Conservation (phyloP, 2,797 vertebrate species). For the Ctenochaetus hawaiiensis region DNA sequence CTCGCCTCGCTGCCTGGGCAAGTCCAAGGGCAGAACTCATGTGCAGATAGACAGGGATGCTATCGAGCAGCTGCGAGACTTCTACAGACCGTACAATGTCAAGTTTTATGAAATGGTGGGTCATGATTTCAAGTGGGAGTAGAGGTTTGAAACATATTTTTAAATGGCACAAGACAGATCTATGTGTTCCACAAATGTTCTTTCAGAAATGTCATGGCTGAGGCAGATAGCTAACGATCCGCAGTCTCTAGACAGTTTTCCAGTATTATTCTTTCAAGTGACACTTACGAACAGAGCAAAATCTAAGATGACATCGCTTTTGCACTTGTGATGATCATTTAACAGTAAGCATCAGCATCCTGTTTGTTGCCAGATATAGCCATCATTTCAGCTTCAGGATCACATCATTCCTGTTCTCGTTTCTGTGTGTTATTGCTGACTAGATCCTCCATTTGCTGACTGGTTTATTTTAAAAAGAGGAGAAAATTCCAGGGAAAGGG, state of each 20-base stretch:
- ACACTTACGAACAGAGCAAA: conserved; percentile 45
- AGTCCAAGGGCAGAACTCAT: conserved; percentile 95
- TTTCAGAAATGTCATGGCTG: conserved; percentile 21
- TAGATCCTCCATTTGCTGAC: conserved; percentile 63
- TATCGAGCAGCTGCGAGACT: conserved; percentile 94
- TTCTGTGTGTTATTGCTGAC: conserved; percentile 55
- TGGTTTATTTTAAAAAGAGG: conserved; percentile 40
- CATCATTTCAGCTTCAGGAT: conserved; percentile 45
- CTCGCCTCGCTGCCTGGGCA: conserved; percentile 92
- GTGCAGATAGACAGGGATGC: conserved; percentile 94
- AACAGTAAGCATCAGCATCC: conserved; percentile 48
- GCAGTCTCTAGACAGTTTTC: conserved; percentile 36
- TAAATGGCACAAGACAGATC: conserved; percentile 29
- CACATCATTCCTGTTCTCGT: conserved; percentile 37
- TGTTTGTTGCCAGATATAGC: conserved; percentile 39
- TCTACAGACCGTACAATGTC: conserved; percentile 94
- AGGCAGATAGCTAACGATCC: conserved; percentile 17
- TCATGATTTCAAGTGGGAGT: conserved; percentile 96
- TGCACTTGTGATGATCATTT: conserved; percentile 53
- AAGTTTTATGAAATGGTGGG: conserved; percentile 95
- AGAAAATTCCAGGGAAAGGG: conserved; percentile 59
- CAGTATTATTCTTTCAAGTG: conserved; percentile 33
- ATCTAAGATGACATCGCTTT: conserved; percentile 48
- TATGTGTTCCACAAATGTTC: conserved; percentile 36
- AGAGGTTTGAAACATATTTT: conserved; percentile 36